phyloP scores from a whole-genome alignment of 1,140 invertebrate genomes.

The Penaeus chinensis region DNA sequence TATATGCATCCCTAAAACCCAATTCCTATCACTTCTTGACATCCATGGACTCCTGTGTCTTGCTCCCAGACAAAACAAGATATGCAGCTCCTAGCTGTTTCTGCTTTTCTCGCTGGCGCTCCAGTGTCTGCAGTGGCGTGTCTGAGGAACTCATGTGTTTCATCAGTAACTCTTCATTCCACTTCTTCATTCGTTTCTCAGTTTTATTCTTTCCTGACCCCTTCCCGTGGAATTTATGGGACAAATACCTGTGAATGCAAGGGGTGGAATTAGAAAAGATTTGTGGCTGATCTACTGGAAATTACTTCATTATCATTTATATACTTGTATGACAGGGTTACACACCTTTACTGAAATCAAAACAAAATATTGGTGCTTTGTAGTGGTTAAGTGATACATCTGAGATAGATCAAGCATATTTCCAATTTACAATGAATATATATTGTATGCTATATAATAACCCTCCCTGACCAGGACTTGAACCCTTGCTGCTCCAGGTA shows the following conservation, averaged over 20 bases:
- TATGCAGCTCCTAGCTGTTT: constrained; percentile 95
- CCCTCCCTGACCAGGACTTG: too few species aligned
- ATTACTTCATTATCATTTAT: too few species aligned
- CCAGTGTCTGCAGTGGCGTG: constrained; percentile 93
- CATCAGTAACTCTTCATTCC: constrained; percentile 81
- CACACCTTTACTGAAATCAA: too few species aligned
- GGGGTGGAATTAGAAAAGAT: neutral
- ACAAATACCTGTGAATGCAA: constrained; percentile 77
- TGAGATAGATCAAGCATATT: too few species aligned
- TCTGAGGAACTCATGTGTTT: constrained; percentile 99
- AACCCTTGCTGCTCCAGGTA: too few species aligned
- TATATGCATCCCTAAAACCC: neutral
- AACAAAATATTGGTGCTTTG: too few species aligned
- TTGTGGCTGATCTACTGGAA: too few species aligned
- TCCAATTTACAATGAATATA: too few species aligned
- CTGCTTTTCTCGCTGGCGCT: constrained; percentile 95
- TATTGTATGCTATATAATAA: too few species aligned
- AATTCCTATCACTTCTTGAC: constrained; percentile 52
- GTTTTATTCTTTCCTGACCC: constrained; percentile 98
- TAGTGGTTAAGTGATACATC: too few species aligned
- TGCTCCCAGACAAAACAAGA: constrained; percentile 92
- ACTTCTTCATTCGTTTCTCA: constrained; percentile 96
- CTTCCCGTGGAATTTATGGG: constrained; percentile 99
- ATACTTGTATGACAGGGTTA: too few species aligned
- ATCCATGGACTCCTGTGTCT: constrained; percentile 67